These are phyloP conservation scores for Lissocephala sabroskyi DNA, from an alignment of 2,888 invertebrate genomes.

Conservation along the genomic window DNA sequence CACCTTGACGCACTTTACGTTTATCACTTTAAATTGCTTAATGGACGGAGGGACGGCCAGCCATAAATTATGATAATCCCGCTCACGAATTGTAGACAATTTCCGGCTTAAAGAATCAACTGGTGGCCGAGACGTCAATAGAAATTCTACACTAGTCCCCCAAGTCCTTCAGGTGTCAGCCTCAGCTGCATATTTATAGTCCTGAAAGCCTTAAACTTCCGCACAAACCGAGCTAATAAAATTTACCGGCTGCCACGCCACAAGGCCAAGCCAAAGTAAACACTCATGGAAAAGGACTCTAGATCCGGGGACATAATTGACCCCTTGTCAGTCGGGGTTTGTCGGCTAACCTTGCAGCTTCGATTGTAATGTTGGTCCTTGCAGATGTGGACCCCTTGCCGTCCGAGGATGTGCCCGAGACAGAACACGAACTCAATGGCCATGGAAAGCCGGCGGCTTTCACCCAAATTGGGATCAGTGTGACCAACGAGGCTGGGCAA, in stretches of 20 bases:
- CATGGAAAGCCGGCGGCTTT: slow-evolving; percentile 40
- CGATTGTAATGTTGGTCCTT: slow-evolving; percentile 7
- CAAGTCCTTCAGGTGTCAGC: no score
- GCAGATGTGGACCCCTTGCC: slow-evolving; percentile 69
- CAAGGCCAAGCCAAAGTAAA: slow-evolving; percentile 13
- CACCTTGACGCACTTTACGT: no score
- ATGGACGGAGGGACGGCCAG: slow-evolving; percentile 34
- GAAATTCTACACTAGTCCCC: no score
- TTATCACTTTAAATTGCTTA: slow-evolving; percentile 56
- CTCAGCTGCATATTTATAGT: slow-evolving; percentile 1
- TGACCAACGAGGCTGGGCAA: slow-evolving; percentile 71
- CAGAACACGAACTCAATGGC: slow-evolving; percentile 48
- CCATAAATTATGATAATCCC: no score
- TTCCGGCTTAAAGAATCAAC: no score
- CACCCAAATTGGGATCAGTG: slow-evolving; percentile 69
- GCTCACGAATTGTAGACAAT: no score
- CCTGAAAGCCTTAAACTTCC: neutral
- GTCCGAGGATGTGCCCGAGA: slow-evolving; percentile 51
- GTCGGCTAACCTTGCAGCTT: no score
- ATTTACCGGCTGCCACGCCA: slow-evolving; percentile 4
- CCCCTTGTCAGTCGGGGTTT: neutral
- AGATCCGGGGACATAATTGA: slow-evolving; percentile 12
- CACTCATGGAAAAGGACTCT: neutral
- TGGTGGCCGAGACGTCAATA: no score
- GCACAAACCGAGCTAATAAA: slow-evolving; percentile 23